phyloP scores from a whole-genome alignment of 2,113 vertebrate species.

The Dryoscopus gambensis region DNA sequence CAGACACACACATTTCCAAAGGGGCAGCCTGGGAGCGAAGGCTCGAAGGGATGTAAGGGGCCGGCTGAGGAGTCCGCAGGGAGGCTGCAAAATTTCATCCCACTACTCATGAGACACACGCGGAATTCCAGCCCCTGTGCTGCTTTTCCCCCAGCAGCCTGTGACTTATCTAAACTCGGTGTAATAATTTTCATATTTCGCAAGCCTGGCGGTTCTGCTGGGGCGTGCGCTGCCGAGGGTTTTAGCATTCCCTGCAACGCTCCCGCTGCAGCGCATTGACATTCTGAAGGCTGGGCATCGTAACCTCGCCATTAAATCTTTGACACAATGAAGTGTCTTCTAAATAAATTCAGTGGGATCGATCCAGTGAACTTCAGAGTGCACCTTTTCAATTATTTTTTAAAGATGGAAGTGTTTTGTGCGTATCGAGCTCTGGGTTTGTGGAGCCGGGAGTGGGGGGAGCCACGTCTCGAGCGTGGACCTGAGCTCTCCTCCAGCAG shows the following conservation, averaged over 20 bases:
- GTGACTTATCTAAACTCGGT: background rate
- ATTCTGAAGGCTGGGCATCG: slow-evolving; percentile 21
- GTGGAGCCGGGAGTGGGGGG: background rate
- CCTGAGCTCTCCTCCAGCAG: background rate
- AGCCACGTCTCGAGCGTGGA: background rate
- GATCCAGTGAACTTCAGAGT: slow-evolving; percentile 28
- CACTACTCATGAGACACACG: rapidly evolving
- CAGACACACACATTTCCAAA: background rate
- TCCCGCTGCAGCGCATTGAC: background rate
- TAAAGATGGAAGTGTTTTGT: slow-evolving; percentile 21
- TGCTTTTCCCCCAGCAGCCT: background rate
- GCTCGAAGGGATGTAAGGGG: background rate
- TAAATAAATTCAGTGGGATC: slow-evolving; percentile 52
- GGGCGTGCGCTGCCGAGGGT: background rate
- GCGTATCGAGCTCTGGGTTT: background rate
- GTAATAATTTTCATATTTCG: background rate
- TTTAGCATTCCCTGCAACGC: slow-evolving; percentile 16
- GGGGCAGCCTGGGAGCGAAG: background rate
- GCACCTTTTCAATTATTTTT: slow-evolving; percentile 49
- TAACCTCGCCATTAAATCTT: slow-evolving; percentile 54
- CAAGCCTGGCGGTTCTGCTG: background rate
- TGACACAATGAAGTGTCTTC: slow-evolving; percentile 58
- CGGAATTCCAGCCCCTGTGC: background rate
- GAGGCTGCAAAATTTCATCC: background rate
- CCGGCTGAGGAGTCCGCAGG: background rate